These are phyloP conservation scores for Tangara arthus DNA, from an alignment of 2,797 vertebrate species.

Conservation along the genomic window DNA sequence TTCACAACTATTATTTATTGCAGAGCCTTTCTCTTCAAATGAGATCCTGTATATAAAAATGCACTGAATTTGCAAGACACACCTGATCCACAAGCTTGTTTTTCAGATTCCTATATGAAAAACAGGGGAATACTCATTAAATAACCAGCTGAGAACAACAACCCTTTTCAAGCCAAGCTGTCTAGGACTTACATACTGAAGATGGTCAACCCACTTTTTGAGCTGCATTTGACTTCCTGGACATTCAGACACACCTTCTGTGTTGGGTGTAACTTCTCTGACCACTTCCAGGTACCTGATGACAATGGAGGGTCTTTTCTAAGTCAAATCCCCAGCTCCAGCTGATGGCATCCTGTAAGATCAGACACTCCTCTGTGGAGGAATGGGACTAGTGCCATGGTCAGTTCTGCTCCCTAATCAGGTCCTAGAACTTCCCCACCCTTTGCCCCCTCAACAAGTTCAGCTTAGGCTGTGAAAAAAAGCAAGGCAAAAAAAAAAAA, in stretches of 20 bases:
- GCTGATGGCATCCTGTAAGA: not conserved
- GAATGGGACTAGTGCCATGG: rapidly evolving
- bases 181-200: not conserved
- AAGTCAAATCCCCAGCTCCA: not conserved
- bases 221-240: not conserved
- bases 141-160: not conserved
- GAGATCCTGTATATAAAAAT: not conserved
- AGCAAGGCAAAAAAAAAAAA: no score
- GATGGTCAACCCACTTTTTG: not conserved
- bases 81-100: not conserved
- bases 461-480: not conserved
- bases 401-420: not conserved
- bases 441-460: not conserved
- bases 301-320: not conserved
- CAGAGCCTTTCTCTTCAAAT: not conserved
- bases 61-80: not conserved
- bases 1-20: not conserved
- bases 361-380: not conserved
- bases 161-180: not conserved
- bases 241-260: not conserved
- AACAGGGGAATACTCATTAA: not conserved
- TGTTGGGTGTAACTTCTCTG: not conserved
- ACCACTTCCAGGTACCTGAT: not conserved
- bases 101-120: not conserved
- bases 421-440: not conserved